These are phyloP conservation scores for Sminthurides bifidus DNA, from an alignment of 1,140 invertebrate species.

Conservation along the genomic window DNA sequence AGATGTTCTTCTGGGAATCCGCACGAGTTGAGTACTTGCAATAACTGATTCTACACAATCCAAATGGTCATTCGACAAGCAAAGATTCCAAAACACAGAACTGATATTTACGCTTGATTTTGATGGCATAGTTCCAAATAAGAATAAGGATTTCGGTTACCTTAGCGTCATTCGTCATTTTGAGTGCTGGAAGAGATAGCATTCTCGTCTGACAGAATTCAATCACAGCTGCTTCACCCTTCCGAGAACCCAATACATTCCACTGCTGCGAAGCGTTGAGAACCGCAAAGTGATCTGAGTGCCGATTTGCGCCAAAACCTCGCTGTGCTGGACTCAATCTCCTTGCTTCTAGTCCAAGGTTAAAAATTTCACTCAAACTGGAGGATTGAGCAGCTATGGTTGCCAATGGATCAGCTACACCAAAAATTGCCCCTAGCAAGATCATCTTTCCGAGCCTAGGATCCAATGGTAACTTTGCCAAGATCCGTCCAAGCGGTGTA, in stretches of 20 bases:
- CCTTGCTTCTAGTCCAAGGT: conserved; percentile 41
- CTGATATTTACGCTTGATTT: neutral
- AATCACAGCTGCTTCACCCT: conserved; percentile 66
- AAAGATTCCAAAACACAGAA: neutral
- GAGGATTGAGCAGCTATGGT: conserved; percentile 89
- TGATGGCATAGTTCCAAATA: neutral
- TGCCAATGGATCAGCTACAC: conserved; percentile 73
- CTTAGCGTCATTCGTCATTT: conserved; percentile 84
- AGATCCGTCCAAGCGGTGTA: conserved; percentile 75
- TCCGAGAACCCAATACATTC: conserved; percentile 56
- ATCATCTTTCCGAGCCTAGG: conserved; percentile 91
- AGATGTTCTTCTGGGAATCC: conserved; percentile 86
- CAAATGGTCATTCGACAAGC: conserved; percentile 3
- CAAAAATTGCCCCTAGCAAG: conserved; percentile 73
- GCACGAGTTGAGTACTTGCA: conserved; percentile 62
- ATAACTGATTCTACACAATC: conserved; percentile 58
- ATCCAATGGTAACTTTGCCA: conserved; percentile 85
- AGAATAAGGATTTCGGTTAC: too few species aligned
- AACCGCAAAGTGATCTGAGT: conserved; percentile 90
- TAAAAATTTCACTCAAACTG: conserved; percentile 83
- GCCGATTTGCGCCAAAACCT: conserved; percentile 67
- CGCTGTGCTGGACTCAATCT: conserved; percentile 63
- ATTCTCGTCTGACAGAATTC: conserved; percentile 83
- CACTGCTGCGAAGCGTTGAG: conserved; percentile 82
- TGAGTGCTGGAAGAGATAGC: conserved; percentile 71